A percentile compares a stretch with the other conserved stretches of the same genome.
Conservation (phyloP, 2,113 vertebrate genomes). For the Oreochromis niloticus region DNA sequence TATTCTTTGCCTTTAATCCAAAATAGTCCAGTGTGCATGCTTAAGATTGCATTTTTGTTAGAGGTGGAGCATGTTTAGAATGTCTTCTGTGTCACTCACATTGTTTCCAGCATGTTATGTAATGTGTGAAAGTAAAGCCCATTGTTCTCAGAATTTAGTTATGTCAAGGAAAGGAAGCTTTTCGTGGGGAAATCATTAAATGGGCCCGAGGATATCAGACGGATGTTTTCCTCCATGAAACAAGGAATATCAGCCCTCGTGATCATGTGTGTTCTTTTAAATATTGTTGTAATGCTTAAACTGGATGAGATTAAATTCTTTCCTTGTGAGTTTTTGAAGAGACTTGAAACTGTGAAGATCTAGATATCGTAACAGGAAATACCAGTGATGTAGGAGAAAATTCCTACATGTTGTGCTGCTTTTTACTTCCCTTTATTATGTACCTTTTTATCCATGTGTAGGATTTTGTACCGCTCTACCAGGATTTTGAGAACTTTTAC, state of each 20-base stretch:
- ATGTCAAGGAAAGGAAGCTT: constrained; percentile 34
- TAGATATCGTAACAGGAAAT: background rate
- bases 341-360: background rate
- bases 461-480: constrained; percentile 94
- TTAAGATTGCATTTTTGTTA: background rate
- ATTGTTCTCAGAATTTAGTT: constrained; percentile 25
- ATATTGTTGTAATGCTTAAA: background rate
- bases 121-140: constrained; percentile 1
- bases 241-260: background rate
- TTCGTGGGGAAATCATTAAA: background rate
- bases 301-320: background rate
- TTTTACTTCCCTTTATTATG: background rate
- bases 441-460: constrained; percentile 30
- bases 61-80: background rate
- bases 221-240: constrained; percentile 9
- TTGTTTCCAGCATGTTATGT: constrained; percentile 3
- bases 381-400: background rate
- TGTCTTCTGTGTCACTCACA: background rate
- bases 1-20: background rate
- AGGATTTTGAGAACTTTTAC: constrained; percentile 96
- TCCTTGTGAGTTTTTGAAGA: background rate
- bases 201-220: background rate
- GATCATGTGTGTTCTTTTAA: background rate
- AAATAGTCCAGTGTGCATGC: rapidly evolving
- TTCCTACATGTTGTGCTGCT: background rate